Evolutionary conservation across 2,888 invertebrate species (phyloP), one percentile per base, ranked within the genome.

Genomic region (Ochropleura leucogaster): DNA sequence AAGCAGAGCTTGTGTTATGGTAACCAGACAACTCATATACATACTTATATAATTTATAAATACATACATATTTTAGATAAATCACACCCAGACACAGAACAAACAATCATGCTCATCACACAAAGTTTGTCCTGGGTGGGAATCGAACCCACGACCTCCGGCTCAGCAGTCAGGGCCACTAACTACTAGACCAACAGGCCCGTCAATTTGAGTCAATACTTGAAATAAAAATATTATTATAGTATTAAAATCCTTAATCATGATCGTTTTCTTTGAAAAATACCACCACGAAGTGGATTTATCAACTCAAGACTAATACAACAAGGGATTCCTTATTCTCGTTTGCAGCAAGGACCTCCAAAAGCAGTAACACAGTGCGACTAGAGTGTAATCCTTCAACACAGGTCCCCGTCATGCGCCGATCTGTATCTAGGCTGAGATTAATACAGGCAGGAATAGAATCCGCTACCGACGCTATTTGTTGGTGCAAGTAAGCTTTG

Each of bases 381-480:
- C 70, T 69, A 80, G 72, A 68, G 62, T 80, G 84, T 85, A 85
- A 85, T 85, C 85, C 85, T 75, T 65, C 57, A 68, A 51, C 73
- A 62, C 65, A 68, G 74, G 73, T 60, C 51, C 10, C 49, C 30
- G 72, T 80, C 85, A 85, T 83, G 85, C 84, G 57, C 83, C 78
- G 80, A 74, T 82, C 71, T 74, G 68, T 77, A 65, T 62, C 74
- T 74, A 72, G 80, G 65, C 73, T 74, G 62, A 72, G 80, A 85
- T 85, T 85, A 83, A 77, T 81, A 70, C 74, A 68, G 47, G 55
- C 75, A 51, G 63, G 75, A 69, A 59, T 69, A 67, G 67, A 75
- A 78, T 44, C 60, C 20, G 12, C 55, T 12, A 59, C 44, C 59
- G 12, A 14, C 20, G 47, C 40, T 55, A 74, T 79, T 79, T 79